Evolutionary conservation across 2,797 vertebrate species (phyloP).

Genomic region (Ctenopoma multispine): DNA sequence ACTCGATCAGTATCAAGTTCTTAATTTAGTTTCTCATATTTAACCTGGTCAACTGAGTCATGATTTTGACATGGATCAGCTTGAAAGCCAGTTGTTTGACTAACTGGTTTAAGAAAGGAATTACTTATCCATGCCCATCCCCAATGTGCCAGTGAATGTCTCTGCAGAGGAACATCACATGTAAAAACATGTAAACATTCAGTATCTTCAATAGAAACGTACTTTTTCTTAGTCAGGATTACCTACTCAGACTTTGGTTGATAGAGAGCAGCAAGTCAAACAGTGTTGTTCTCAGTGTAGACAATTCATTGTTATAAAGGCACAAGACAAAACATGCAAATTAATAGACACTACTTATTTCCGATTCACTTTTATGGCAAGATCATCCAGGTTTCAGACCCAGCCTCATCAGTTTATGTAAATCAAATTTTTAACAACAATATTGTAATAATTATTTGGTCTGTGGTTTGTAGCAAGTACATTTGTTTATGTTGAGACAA

Average conservation of each 20-base stretch:
- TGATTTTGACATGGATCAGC: slow-evolving; percentile 1
- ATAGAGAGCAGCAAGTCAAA: slow-evolving; percentile 1
- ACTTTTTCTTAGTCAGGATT: neutral
- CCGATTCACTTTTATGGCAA: neutral
- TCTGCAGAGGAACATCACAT: neutral
- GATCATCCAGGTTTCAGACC: neutral
- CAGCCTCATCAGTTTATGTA: neutral
- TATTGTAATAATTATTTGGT: neutral
- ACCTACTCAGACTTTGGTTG: neutral
- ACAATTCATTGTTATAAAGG: slow-evolving; percentile 7
- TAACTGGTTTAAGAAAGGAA: slow-evolving; percentile 39
- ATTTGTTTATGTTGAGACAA: neutral
- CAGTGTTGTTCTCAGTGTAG: neutral
- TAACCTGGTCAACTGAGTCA: slow-evolving; percentile 2
- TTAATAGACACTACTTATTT: neutral
- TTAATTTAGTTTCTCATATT: slow-evolving; percentile 14
- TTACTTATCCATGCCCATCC: neutral
- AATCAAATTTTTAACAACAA: neutral
- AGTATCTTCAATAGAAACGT: neutral
- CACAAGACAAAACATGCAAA: neutral
- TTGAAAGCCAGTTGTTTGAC: slow-evolving; percentile 27
- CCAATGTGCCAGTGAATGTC: slow-evolving; percentile 10
- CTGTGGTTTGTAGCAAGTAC: no score
- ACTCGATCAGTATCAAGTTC: neutral
- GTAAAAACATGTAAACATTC: no score